Base-by-base conservation (phyloP, 1,140 invertebrate species). In the Eueides isabella region DNA sequence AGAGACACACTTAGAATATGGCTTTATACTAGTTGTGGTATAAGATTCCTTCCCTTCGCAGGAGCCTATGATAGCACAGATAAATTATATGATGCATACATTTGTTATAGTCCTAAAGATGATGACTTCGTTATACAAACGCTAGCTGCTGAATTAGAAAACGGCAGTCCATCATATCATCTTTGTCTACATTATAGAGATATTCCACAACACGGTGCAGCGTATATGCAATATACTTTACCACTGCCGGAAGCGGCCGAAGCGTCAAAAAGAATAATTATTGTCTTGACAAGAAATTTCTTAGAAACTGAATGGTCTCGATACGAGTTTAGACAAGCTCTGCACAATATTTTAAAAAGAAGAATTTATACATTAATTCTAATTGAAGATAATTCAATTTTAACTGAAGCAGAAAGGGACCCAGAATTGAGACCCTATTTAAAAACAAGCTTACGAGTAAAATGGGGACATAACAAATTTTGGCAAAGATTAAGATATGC, bases 61-160 rank as follows among this genome's bases (percentile, higher is more conserved):
- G 84, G 93, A 87, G 81, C 93, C 79, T 95, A 95, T 85, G 96
- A 97, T 83, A 97, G 97, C 82, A 95, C 96, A 78, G 97, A 98
- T 84, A 98, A 98, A 86, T 94, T 98, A 33, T 99, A 98, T 93
- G 98, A 99, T 89, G 98, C 97, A 67, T 99, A 98, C 92, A 96
- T 99, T 9, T 96, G 97, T 75, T 98, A 99, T 93, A 98, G 97
- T 77, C 97, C 97, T 29, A 97, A 98, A 88, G 98, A 99, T 93
- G 97, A 98, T 83, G 96, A 98, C 85, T 98, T 98, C 89, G 97
- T 98, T 11, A 94, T 97, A 74, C 96, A 98, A 85, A 97, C 97
- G 11, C 94, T 99, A 29, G 96, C 96, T 4, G 96, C 96, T 16
- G 97, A 98, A 81, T 91, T 99, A 64, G 98, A 99, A 91, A 96